Evolutionary conservation across 2,797 vertebrate genomes (phyloP).

Genomic region (Chaunax sp.): DNA sequence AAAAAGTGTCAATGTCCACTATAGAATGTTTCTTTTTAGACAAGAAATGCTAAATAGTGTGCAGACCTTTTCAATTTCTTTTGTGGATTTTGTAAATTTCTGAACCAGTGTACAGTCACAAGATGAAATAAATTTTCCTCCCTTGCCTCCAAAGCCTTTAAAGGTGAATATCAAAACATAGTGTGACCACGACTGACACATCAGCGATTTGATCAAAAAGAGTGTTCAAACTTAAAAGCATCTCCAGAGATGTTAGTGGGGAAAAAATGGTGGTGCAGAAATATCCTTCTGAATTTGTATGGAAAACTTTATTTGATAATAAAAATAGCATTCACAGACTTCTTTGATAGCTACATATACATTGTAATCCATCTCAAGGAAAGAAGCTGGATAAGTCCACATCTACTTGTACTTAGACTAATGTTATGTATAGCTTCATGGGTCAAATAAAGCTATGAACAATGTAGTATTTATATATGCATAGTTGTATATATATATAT

Average conservation of each 20-base stretch:
- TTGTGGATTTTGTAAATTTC: no score
- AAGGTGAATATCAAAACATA: constrained; percentile 5
- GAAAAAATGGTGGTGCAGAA: constrained; percentile 43
- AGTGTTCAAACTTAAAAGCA: constrained; percentile 13
- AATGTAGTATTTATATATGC: constrained; percentile 99
- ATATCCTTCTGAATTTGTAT: constrained; percentile 86
- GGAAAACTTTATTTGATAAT: constrained; percentile 99
- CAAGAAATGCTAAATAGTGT: no score
- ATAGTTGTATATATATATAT: constrained; percentile 92
- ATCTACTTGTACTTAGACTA: constrained; percentile 93
- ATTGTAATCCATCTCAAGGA: constrained; percentile 93
- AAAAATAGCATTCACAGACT: constrained; percentile 99
- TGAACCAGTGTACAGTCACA: not conserved
- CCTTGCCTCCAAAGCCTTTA: not conserved
- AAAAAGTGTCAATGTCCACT: no score
- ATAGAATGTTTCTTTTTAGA: no score
- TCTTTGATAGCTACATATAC: constrained; percentile 96
- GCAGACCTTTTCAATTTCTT: no score
- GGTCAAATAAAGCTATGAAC: constrained; percentile 99
- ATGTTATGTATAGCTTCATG: constrained; percentile 93
- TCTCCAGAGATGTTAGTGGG: constrained; percentile 14
- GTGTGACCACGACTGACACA: constrained; percentile 11
- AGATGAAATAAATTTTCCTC: no score
- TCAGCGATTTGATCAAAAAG: constrained; percentile 19
- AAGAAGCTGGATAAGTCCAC: constrained; percentile 94